Evolutionary conservation across 2,888 invertebrate species (phyloP), one percentile per base, ranked within the genome.

Genomic region (Drosophila pseudotakahashii): DNA sequence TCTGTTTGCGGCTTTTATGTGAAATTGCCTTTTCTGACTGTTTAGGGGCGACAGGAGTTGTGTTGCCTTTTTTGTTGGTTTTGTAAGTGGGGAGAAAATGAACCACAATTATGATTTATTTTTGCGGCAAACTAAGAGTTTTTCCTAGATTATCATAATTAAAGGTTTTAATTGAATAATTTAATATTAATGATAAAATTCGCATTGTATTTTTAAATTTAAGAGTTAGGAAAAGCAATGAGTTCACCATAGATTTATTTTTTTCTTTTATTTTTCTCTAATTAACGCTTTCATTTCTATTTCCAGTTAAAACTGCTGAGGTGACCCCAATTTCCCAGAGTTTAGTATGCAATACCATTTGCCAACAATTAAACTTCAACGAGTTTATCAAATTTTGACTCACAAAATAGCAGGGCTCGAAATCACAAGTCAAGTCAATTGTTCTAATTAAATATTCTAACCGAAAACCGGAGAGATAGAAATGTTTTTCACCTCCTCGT

Each of bases 1-100:
- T 77, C 78, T 82, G 86, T 75, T 72, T 84, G 88, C 73, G 82
- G 84, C 86, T 85, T 87, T 84, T 75, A 75, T 75, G 74, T 68
- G 75, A 88, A 84, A 84, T 84, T 82, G 85, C 76, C 75, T 87
- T 85, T 87, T 77, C 4, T 7, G 30, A 7, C 10, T n/a, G 57
- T 67, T 58, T 34, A 63, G 16, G 26, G n/a, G 32, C 2, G 45
- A 36, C 10, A 23, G 39, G 34, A 36, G 13, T 26, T 30, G 32
- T 45, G 42, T 30, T 19, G 19, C 42, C 19, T 6, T 19, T 19
- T 11, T 11, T 13, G n/a, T 34, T 36, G 36, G 45, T 45, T 51
- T 37, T 44, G 23, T 39, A 16, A 64, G 66, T 45, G 52, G 37
- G 23, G 1, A 23, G 14, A 64, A 39, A 32, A 52, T 45, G 37